Evolutionary conservation across 2,797 vertebrate species (phyloP), one percentile per base, ranked within the genome.

Genomic region (Diceros bicornis): DNA sequence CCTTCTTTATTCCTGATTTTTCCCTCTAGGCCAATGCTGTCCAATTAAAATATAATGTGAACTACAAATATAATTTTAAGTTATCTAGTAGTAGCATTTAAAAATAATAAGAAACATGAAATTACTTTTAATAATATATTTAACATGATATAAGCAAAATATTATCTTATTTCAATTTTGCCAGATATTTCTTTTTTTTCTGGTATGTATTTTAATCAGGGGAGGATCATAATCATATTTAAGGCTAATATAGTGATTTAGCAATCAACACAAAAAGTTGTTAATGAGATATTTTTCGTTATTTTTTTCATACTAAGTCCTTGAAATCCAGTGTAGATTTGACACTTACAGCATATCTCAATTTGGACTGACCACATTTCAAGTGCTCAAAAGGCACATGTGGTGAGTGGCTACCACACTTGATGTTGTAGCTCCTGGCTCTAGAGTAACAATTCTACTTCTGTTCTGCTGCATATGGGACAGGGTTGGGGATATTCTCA

Each of bases 31-130:
- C 55, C 20, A 57, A 12, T 66, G 61, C 81, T 91, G 9, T 62
- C 55, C 47, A 93, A 59, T 94, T 37, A 89, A 89, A 88, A 94
- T 62, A 75, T 52, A 86, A 61, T 62, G 32, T 52, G 34, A 83
- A 69, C 32, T 57, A 83, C 32, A 77, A 10, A 78, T 25, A 71
- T 61, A 94, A 89, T 89, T 77, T 72, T 72, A 89, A 88, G 23
- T 82, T 64, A 75, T 50, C 61, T 84, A 84, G 20, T 84, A 47
- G 25, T 57, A 14, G 47, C 32, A 57, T 81, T 95, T 47, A 79
- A 81, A 81, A 91, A 41, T 57, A 37, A 57, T 75, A 84, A 50
- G 37, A 61, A 96, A 89, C 10, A 10, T 50, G 25, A 34, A 71
- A 41, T 83, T 84, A 92, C 83, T 74, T 81, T 77, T 81, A 41